Base-by-base conservation (phyloP, 2,888 invertebrate species). In the Trypoxylon attenuatum region DNA sequence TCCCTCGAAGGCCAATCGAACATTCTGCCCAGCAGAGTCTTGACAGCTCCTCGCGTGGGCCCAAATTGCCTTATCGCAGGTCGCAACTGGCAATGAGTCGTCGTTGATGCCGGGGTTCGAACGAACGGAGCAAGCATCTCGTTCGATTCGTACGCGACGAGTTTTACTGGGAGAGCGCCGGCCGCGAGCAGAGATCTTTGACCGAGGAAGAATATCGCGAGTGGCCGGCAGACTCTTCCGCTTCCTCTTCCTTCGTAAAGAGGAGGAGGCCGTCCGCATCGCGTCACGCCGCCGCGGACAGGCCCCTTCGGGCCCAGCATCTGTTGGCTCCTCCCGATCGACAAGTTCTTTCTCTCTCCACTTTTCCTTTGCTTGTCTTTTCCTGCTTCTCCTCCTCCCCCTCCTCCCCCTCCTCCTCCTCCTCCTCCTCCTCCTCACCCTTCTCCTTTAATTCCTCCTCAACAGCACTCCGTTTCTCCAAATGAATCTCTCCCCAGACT, bases 221-320 rank as follows among this genome's bases (percentile, higher is more conserved):
- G 69, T 66, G 73, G 64, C 54, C n/a, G 71, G 71, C 71, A 76
- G 67, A 70, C 75, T 66, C 69, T 71, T 76, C 73, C 71, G 65
- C 76, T 78, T 81, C 78, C 78, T 83, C 72, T 76, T 80, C 75
- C 71, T 76, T 67, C 77, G 56, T 50, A 73, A 60, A 54, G 78
- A 77, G 80, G 81, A 79, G 80, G 80, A 79, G 82, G 86, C 82
- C 82, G 83, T 83, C 84, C 85, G 86, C 86, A 86, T 85, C 84
- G 84, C 85, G 86, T 86, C 86, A 86, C 86, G 86, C 85, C 85
- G 81, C 86, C 84, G 82, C 85, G 80, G 79, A 76, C 82, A 81
- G 81, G 81, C 80, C 81, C 78, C 82, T 71, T 78, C 79, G 82
- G 82, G 79, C 80, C 83, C 82, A 81, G 84, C 86, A 86, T 86